Evolutionary conservation across 2,113 vertebrate genomes (phyloP).

Genomic region (Synchiropus splendidus): DNA sequence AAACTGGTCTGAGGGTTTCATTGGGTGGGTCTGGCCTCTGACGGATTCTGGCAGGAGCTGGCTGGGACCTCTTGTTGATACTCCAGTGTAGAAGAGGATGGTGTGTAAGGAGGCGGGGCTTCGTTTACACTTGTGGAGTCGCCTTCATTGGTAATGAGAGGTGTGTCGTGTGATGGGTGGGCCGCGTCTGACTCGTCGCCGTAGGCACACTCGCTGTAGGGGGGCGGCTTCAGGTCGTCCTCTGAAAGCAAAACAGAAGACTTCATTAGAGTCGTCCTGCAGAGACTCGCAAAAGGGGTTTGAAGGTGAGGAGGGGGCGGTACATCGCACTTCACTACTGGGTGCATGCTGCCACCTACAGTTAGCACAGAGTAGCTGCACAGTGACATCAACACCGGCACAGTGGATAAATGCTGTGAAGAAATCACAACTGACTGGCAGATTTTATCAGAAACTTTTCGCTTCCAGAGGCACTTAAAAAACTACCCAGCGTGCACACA

Average conservation of each 20-base stretch:
- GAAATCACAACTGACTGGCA: too few relatives aligned
- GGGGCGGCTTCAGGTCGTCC: conserved; percentile 75
- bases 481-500: too few relatives aligned
- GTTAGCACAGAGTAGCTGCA: too few relatives aligned
- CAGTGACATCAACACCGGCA: too few relatives aligned
- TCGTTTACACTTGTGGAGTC: conserved; percentile 57
- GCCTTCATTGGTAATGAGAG: conserved; percentile 51
- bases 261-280: too few relatives aligned
- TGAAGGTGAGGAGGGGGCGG: too few relatives aligned
- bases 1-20: conserved; percentile 27
- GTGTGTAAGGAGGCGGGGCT: conserved; percentile 72
- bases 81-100: conserved; percentile 21
- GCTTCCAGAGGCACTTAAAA: too few relatives aligned
- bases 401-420: too few relatives aligned
- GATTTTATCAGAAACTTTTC: too few relatives aligned
- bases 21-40: conserved; percentile 43
- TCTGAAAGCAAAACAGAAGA: conserved; percentile 40
- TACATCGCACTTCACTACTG: neutral
- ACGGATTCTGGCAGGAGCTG: conserved; percentile 26
- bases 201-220: conserved; percentile 70
- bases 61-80: conserved; percentile 10
- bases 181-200: conserved; percentile 24
- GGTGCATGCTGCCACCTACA: too few relatives aligned
- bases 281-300: too few relatives aligned
- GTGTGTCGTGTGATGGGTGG: conserved; percentile 29